Base-by-base conservation (phyloP, 2,797 vertebrate genomes). In the Rhinatrema bivittatum region DNA sequence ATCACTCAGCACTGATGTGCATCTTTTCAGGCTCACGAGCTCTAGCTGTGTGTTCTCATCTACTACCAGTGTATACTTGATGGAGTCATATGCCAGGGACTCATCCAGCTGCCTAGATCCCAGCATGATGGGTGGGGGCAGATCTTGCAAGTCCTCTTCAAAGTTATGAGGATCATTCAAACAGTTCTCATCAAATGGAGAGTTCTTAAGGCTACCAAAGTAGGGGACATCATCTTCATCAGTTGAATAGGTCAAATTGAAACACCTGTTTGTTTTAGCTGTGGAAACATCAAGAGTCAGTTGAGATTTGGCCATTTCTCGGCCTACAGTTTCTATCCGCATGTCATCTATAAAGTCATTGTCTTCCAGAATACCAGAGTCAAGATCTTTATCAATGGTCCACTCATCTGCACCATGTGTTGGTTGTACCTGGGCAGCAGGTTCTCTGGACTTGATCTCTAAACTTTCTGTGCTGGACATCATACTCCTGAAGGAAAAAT, bases 41-140 rank as follows among this genome's bases (percentile, higher is more conserved):
- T 99, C 93, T 68, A 99, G 82, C 7, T 93, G 96, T 12, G 94
- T 97, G 72, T 98, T 91, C 68, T 98, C 95, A n/a, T 99, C 95
- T 59, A 98, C 94, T 59, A 99, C 95, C 42, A 99, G 75, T 2
- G 94, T 99, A 76, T 99, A 99, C 72, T 98, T 98, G 70, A 98
- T 80, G 0, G 94, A 89, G 42, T 99, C 95, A 15, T 99, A 98
- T 16, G 87, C 94, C 70, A 95, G 60, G 8, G 86, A 92, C 27
- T 92, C 86, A 13, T 91, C 89, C 62, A 87, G 59, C n/a, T 61
- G 76, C 3, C 62, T 64, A 4, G 70, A 65, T 56, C 69, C 71
- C 6, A 56, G 19, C 10, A 35, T 44, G 27, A 72, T 56, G 3
- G 71, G 49, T 33, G 80, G 73, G 2, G 56, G 70, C 18, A 79